These are phyloP conservation scores for Ctenochaetus hawaiiensis DNA, from an alignment of 2,797 vertebrate genomes.

Conservation along the genomic window DNA sequence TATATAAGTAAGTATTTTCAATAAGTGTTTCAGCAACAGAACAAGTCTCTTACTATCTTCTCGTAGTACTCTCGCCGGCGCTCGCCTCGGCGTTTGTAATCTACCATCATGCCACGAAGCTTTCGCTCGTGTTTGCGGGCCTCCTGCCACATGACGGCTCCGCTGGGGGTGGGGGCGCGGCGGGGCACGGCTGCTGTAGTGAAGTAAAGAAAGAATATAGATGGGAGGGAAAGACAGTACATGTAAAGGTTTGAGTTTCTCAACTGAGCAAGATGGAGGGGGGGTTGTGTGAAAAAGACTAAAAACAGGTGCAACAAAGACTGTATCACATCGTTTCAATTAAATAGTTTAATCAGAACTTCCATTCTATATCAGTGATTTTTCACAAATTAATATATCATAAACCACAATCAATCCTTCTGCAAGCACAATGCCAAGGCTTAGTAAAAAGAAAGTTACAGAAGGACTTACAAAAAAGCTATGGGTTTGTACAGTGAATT, in stretches of 20 bases:
- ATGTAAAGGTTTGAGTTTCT: no score
- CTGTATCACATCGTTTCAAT: not conserved
- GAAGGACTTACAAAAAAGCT: no score
- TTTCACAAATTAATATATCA: not conserved
- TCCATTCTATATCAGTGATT: not conserved
- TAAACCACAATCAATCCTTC: constrained; percentile 7
- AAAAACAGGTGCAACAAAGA: not conserved
- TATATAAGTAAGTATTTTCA: no score
- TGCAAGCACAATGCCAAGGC: not conserved
- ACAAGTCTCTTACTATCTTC: constrained; percentile 89
- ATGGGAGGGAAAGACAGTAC: not conserved
- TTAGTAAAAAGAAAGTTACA: not conserved
- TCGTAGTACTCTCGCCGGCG: constrained; percentile 95
- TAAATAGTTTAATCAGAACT: not conserved
- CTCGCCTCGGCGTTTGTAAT: constrained; percentile 95
- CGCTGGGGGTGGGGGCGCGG: constrained; percentile 87
- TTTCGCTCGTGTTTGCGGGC: constrained; percentile 97
- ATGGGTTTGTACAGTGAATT: no score
- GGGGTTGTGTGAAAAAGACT: not conserved
- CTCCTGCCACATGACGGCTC: constrained; percentile 96
- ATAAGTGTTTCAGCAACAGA: not conserved
- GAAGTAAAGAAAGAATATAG: not conserved
- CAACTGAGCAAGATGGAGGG: not conserved
- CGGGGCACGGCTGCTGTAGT: constrained; percentile 86
- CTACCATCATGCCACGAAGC: constrained; percentile 98